These are phyloP conservation scores for Gymnorhina tibicen DNA, from an alignment of 2,113 vertebrate genomes.

Conservation along the genomic window DNA sequence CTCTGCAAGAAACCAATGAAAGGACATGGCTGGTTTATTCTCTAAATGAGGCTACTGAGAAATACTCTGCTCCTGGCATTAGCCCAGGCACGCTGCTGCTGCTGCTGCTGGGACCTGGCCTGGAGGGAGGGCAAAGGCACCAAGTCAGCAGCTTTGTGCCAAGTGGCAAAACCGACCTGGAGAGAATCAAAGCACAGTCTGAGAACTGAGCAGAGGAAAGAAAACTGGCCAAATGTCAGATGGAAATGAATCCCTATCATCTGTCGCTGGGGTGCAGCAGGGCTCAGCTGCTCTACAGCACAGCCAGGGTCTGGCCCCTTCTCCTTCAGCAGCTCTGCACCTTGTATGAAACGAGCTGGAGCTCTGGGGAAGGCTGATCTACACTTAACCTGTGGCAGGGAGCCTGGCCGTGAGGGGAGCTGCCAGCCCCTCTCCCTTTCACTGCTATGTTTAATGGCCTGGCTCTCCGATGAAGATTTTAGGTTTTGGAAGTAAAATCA, in stretches of 20 bases:
- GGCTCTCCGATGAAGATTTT: background rate
- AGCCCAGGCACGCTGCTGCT: background rate
- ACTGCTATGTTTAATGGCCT: background rate
- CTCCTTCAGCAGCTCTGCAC: background rate
- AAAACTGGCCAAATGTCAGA: background rate
- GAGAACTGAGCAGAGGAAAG: background rate
- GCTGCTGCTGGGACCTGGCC: background rate
- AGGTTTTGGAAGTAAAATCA: constrained; percentile 8
- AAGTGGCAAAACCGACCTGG: background rate
- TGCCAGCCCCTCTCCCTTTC: constrained; percentile 9
- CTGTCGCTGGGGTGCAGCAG: background rate
- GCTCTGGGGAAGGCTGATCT: constrained; percentile 4
- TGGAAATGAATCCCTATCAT: background rate
- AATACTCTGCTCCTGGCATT: background rate
- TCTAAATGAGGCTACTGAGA: constrained; percentile 14
- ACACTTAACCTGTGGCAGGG: constrained; percentile 4
- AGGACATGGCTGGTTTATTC: constrained; percentile 47
- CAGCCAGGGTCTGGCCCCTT: background rate
- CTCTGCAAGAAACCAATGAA: constrained; percentile 11
- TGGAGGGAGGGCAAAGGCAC: background rate
- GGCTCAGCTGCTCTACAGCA: background rate
- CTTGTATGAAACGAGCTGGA: background rate
- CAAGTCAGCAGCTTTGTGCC: background rate
- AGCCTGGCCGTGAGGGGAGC: constrained; percentile 15
- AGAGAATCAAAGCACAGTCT: background rate